These are phyloP conservation scores for Eupleurogrammus muticus DNA, from an alignment of 2,797 vertebrate genomes.

Conservation along the genomic window DNA sequence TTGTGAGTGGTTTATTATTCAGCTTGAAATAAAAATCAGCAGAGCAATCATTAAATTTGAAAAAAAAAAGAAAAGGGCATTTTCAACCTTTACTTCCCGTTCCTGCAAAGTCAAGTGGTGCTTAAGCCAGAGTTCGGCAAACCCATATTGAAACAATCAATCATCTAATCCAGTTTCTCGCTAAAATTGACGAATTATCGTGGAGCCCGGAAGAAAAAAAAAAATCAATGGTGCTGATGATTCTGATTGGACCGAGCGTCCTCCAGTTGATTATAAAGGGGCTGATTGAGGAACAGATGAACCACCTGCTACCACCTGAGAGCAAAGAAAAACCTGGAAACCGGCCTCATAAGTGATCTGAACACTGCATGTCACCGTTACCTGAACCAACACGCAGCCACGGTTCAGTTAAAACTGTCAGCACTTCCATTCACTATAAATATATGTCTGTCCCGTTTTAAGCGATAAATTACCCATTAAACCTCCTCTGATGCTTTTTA, in stretches of 20 bases:
- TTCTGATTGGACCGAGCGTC: conserved; percentile 73
- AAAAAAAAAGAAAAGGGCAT: background rate
- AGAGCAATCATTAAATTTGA: conserved; percentile 3
- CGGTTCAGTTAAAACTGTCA: too few species aligned
- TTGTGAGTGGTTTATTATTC: background rate
- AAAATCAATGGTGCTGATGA: conserved; percentile 68
- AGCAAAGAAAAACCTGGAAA: conserved; percentile 17
- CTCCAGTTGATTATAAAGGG: conserved; percentile 76
- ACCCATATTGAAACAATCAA: conserved; percentile 63
- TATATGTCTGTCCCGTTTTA: too few species aligned
- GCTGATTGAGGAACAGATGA: conserved; percentile 64
- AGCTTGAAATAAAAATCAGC: conserved; percentile 3
- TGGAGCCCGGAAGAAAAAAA: conserved; percentile 47
- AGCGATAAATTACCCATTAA: too few species aligned
- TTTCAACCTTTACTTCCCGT: conserved; percentile 32
- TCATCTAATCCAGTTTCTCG: conserved; percentile 67
- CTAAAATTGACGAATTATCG: conserved; percentile 78
- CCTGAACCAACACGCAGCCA: background rate
- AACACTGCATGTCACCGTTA: conserved; percentile 23
- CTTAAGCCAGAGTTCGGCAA: conserved; percentile 39
- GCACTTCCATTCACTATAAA: too few species aligned
- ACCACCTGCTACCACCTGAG: conserved; percentile 6
- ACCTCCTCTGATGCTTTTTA: background rate
- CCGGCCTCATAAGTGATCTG: conserved; percentile 1
- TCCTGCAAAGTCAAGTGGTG: conserved; percentile 57